Conservation (phyloP, 2,797 vertebrate genomes). For the Prionace glauca region DNA sequence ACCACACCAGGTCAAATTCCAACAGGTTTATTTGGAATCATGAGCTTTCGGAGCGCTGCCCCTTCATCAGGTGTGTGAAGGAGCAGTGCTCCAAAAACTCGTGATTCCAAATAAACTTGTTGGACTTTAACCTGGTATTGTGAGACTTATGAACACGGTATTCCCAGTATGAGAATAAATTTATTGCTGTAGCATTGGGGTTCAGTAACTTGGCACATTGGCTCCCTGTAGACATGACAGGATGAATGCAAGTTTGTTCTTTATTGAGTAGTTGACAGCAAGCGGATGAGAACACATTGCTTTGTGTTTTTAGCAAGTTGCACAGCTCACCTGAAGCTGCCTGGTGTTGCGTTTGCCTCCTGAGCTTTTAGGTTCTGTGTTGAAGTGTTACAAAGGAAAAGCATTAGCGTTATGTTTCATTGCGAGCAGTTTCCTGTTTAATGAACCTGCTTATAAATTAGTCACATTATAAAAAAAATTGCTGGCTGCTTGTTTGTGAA, state of each 20-base stretch:
- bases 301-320: not conserved
- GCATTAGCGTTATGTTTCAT: not conserved
- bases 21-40: no score
- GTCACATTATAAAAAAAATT: not conserved
- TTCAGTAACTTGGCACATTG: not conserved
- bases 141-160: no score
- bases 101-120: no score
- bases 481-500: not conserved
- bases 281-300: not conserved
- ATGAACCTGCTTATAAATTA: conserved; percentile 14
- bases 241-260: not conserved
- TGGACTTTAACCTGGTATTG: no score
- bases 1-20: no score
- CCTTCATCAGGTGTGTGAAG: no score
- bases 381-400: not conserved
- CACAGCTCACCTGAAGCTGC: not conserved
- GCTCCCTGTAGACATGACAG: not conserved
- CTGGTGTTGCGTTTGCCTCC: no score
- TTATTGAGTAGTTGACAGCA: not conserved
- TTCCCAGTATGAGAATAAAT: not conserved
- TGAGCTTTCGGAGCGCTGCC: no score
- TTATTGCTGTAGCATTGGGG: not conserved
- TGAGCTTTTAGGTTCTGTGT: no score
- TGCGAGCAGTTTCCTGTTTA: not conserved
- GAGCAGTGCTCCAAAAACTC: no score